Conservation (phyloP, 2,797 vertebrate species). For the Leptatherina wallacei region DNA sequence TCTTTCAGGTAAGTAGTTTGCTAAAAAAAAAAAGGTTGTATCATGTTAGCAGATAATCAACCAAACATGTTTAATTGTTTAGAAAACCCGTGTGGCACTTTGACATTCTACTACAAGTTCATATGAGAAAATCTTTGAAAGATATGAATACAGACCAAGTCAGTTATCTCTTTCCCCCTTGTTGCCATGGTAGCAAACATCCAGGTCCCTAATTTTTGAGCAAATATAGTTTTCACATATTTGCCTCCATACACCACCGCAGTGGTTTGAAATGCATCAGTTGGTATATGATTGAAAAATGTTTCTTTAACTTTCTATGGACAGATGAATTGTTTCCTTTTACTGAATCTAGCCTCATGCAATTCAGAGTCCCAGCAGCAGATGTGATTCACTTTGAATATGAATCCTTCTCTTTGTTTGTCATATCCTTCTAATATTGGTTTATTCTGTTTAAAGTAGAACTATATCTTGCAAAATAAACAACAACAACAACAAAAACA, state of each 20-base stretch:
- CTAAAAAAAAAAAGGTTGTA: not conserved
- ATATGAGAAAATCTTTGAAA: not conserved
- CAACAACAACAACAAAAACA: too few relatives aligned
- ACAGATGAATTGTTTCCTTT: not conserved
- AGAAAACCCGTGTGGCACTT: not conserved
- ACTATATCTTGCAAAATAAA: too few relatives aligned
- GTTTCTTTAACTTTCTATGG: too few relatives aligned
- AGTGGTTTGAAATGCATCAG: not conserved
- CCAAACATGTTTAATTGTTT: not conserved
- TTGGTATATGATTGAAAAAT: not conserved
- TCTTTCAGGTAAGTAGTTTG: constrained; percentile 89
- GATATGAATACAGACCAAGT: not conserved
- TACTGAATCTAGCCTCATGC: too few relatives aligned
- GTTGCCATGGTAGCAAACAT: not conserved
- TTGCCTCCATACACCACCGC: not conserved
- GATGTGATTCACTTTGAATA: too few relatives aligned
- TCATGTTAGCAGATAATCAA: not conserved
- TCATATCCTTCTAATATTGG: too few relatives aligned
- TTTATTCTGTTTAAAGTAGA: too few relatives aligned
- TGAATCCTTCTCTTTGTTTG: too few relatives aligned
- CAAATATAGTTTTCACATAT: not conserved
- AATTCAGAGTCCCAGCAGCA: too few relatives aligned
- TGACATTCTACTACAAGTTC: not conserved
- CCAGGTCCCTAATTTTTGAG: not conserved
- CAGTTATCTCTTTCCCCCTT: not conserved